phyloP scores from a whole-genome alignment of 2,888 invertebrate genomes.

The Lasioglossum zephyrum region DNA sequence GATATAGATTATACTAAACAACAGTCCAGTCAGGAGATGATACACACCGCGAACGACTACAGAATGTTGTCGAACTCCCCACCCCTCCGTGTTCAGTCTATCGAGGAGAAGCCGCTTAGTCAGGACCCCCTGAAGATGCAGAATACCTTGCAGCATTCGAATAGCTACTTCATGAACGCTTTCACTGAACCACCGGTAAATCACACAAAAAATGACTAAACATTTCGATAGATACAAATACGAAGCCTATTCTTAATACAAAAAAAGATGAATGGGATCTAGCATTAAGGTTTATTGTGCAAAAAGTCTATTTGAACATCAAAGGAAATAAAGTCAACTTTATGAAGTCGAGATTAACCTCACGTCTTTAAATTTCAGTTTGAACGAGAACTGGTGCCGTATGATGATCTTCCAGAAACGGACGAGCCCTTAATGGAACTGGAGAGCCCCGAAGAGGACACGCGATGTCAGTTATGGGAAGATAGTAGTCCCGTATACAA shows the following conservation, averaged over 20 bases:
- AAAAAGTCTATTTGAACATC: background rate
- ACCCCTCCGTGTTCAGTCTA: slow-evolving; percentile 42
- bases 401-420: slow-evolving; percentile 82
- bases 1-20: slow-evolving; percentile 62
- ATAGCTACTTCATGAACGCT: slow-evolving; percentile 80
- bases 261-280: too few relatives aligned
- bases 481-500: slow-evolving; percentile 74
- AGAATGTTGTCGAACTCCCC: slow-evolving; percentile 48
- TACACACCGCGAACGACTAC: slow-evolving; percentile 59
- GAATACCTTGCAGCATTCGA: slow-evolving; percentile 69
- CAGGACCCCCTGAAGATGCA: slow-evolving; percentile 66
- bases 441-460: slow-evolving; percentile 78
- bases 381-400: slow-evolving; percentile 81
- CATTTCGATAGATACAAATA: background rate
- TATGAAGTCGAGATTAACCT: background rate
- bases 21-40: slow-evolving; percentile 54
- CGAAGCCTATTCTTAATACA: background rate
- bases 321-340: background rate
- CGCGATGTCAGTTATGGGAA: slow-evolving; percentile 77
- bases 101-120: slow-evolving; percentile 61
- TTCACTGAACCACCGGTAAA: slow-evolving; percentile 78
- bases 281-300: too few relatives aligned
- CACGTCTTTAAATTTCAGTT: slow-evolving; percentile 67
- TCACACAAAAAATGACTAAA: background rate
- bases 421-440: slow-evolving; percentile 81